Percentiles rank a stretch among this genome's conserved stretches.
phyloP scores from a whole-genome alignment of 2,888 invertebrate genomes.

The Drosophila maculinotata region DNA sequence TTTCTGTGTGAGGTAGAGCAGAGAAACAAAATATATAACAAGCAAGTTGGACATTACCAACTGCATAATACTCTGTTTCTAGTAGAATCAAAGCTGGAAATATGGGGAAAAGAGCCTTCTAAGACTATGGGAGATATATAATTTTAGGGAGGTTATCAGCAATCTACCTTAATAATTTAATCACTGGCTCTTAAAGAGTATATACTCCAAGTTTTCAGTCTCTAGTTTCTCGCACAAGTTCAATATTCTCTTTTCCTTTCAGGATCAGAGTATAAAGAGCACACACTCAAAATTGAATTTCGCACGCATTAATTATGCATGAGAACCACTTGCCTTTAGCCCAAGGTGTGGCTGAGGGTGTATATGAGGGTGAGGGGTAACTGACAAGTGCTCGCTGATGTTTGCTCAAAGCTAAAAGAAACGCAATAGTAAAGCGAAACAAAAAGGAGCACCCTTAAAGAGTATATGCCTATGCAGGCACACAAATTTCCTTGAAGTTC shows the following conservation, averaged over 20 bases:
- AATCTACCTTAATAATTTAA: no score
- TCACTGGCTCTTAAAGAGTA: no score
- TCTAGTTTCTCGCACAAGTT: no score
- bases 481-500: background rate
- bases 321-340: conserved; percentile 20
- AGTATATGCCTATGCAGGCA: background rate
- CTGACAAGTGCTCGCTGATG: conserved; percentile 32
- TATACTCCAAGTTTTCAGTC: no score
- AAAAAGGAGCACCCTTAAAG: background rate
- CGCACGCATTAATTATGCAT: conserved; percentile 60
- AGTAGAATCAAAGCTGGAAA: no score
- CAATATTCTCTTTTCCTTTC: background rate
- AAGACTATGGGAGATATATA: no score
- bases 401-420: conserved; percentile 22
- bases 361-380: background rate
- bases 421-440: no score
- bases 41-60: background rate
- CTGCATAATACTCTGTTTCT: no score
- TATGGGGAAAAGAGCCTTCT: no score
- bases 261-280: background rate
- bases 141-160: no score
- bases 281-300: conserved; percentile 52
- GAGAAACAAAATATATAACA: background rate
- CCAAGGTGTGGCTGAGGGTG: background rate
- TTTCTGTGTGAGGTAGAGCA: conserved; percentile 14